phyloP scores from a whole-genome alignment of 1,140 invertebrate species.

The Arion vulgaris region DNA sequence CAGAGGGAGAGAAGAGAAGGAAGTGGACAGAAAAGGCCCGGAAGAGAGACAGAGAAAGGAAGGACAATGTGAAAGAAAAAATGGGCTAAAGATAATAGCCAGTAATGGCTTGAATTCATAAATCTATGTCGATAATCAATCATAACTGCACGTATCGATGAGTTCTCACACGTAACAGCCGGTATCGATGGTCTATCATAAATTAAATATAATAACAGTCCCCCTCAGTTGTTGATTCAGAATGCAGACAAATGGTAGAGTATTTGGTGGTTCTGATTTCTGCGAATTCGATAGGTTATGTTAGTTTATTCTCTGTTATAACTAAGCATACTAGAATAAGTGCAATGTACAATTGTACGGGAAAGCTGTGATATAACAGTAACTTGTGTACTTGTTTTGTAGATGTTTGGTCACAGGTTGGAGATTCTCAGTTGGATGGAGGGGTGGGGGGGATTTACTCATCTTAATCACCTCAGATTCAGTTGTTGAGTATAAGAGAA shows the following conservation, averaged over 20 bases:
- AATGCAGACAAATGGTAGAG: not conserved
- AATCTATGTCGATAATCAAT: constrained; percentile 10
- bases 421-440: too few relatives aligned
- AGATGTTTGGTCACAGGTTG: too few relatives aligned
- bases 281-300: too few relatives aligned
- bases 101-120: constrained; percentile 16
- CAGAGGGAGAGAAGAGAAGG: not conserved
- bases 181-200: not conserved
- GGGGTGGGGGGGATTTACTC: too few relatives aligned
- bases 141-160: not conserved
- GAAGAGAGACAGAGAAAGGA: not conserved
- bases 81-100: not conserved
- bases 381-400: too few relatives aligned
- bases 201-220: not conserved
- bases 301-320: too few relatives aligned
- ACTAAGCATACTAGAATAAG: too few relatives aligned
- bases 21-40: not conserved
- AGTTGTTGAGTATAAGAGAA: too few relatives aligned
- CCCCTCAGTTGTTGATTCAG: not conserved
- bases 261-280: not conserved
- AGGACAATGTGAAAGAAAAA: not conserved
- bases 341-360: too few relatives aligned
- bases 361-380: too few relatives aligned
- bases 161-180: not conserved
- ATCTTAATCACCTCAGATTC: too few relatives aligned